Evolutionary conservation across 2,888 invertebrate genomes (phyloP).

Genomic region (Sinotaia quadrata): DNA sequence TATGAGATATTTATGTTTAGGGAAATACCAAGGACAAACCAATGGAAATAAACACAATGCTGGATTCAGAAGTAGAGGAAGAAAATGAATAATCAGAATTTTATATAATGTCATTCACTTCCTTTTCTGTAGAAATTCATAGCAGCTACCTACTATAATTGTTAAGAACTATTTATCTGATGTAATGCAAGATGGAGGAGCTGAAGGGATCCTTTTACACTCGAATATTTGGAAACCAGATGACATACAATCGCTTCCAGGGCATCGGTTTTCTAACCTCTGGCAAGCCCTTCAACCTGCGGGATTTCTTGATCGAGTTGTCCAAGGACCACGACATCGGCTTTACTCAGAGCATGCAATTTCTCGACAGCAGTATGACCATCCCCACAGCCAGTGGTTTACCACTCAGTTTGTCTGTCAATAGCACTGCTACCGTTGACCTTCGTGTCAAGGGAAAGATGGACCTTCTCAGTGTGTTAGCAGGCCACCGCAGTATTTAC

Average conservation of each 20-base stretch:
- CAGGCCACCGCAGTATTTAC: constrained; percentile 77
- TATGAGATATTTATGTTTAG: too few species aligned
- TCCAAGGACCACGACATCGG: constrained; percentile 82
- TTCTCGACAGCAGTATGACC: constrained; percentile 90
- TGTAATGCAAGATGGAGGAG: constrained; percentile 41
- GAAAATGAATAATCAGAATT: too few species aligned
- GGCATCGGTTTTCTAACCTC: constrained; percentile 48
- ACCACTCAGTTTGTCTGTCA: constrained; percentile 86
- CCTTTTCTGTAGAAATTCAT: too few species aligned
- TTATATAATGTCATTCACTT: too few species aligned
- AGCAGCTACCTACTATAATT: too few species aligned
- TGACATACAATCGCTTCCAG: constrained; percentile 72
- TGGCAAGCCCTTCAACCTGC: constrained; percentile 70
- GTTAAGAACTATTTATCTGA: too few species aligned
- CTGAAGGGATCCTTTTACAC: constrained; percentile 78
- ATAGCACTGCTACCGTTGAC: constrained; percentile 89
- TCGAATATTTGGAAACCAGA: constrained; percentile 92
- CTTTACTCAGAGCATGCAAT: constrained; percentile 82
- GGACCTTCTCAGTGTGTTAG: constrained; percentile 78
- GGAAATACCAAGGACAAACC: too few species aligned
- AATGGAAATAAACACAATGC: too few species aligned
- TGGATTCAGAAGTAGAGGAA: too few species aligned
- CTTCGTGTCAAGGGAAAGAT: constrained; percentile 86
- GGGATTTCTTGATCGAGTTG: constrained; percentile 75
- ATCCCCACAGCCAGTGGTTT: constrained; percentile 88